Evolutionary conservation across 2,113 vertebrate species (phyloP).

Genomic region (Engraulis encrasicolus): DNA sequence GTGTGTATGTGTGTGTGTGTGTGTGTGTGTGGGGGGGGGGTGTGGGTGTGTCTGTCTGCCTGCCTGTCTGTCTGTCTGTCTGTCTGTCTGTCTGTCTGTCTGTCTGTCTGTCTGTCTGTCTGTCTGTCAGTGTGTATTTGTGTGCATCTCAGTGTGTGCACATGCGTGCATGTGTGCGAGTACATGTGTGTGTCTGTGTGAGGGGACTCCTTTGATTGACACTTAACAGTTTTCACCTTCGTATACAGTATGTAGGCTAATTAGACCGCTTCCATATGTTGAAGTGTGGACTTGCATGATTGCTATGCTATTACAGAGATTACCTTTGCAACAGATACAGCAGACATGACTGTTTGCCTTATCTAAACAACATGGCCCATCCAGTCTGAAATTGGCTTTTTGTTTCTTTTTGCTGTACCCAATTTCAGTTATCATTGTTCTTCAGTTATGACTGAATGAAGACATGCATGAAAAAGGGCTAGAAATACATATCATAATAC

Average conservation of each 20-base stretch:
- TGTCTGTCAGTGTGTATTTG: too few species aligned
- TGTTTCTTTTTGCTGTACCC: too few species aligned
- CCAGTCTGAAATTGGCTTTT: too few species aligned
- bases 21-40: too few species aligned
- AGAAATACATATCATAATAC: too few species aligned
- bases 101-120: neutral
- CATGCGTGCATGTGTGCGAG: neutral
- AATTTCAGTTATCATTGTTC: too few species aligned
- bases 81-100: neutral
- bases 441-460: too few species aligned
- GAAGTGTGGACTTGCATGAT: neutral
- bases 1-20: neutral
- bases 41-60: neutral
- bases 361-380: neutral
- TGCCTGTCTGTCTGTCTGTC: neutral
- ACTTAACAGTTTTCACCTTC: too few species aligned
- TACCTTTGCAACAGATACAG: neutral
- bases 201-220: neutral
- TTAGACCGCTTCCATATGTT: too few species aligned
- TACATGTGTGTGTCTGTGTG: neutral
- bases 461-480: too few species aligned
- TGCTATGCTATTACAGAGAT: neutral
- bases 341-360: neutral
- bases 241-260: neutral
- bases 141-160: too few species aligned